Base-by-base conservation (phyloP, 92 coral and sea anemone genomes). In the Paragorgia papillata region DNA sequence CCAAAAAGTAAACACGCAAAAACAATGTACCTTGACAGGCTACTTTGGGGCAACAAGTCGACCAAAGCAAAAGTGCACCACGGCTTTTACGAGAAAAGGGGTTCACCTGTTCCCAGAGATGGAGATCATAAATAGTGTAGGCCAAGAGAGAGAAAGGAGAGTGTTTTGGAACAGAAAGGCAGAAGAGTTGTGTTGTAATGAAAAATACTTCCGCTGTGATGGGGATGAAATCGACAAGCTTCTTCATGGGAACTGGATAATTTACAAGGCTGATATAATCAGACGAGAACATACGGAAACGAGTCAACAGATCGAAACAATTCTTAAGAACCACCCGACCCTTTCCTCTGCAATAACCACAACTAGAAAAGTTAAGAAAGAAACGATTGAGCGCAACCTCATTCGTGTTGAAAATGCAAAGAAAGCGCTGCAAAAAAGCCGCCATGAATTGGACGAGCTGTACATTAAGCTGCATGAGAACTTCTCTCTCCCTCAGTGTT, bases 121-220 rank as follows among this genome's bases (percentile, higher is more conserved):
- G 0, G 84, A 84, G 26, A 79, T 84, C n/a, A 33, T 29, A 27
- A 24, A 64, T 9, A 46, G 61, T 19, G n/a, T 34, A 28, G 84
- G 88, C 21, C 3, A 29, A 57, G 88, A 84, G 54, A 78, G 68
- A 49, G 57, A 78, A 48, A 79, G 88, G 32, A 78, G 84, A 53
- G 1, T 31, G 28, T 84, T 80, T 66, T 84, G 84, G 88, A n/a
- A 84, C 40, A 73, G 77, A 37, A 84, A 58, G 34, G 84, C 84
- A 14, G 73, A 79, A 43, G 79, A 83, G 79, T 9, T 78, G 17
- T 84, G 84, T 66, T 57, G 60, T 18, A 70, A 67, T 67, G 51
- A 66, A 0, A 50, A 49, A 32, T 28, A 68, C 44, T 2, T 35
- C 15, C 34, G 34, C 15, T 67, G 70, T 46, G 29, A 73, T 32